phyloP scores from a whole-genome alignment of 2,797 vertebrate species.

The Gadopsis marmoratus region DNA sequence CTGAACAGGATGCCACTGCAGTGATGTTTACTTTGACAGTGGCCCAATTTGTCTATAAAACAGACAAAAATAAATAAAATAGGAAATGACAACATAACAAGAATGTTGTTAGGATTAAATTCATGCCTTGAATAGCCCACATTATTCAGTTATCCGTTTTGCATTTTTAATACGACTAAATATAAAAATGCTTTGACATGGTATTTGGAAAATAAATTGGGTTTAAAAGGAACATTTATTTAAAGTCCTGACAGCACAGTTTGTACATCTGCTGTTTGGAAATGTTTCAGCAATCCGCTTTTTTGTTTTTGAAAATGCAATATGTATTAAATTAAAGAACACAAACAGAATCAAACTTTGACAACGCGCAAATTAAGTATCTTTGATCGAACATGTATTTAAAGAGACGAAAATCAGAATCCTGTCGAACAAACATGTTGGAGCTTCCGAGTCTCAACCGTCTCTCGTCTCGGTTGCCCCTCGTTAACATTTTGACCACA shows the following conservation, averaged over 20 bases:
- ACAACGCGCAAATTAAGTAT: conserved; percentile 8
- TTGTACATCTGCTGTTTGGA: conserved; percentile 40
- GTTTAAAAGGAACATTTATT: conserved; percentile 40
- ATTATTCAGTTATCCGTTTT: not conserved
- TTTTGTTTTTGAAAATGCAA: not conserved
- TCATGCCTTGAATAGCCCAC: conserved; percentile 30
- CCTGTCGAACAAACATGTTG: not conserved
- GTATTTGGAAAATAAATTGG: conserved; percentile 40
- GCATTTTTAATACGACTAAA: conserved; percentile 10
- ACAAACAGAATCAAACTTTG: conserved; percentile 32
- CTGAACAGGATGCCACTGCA: not conserved
- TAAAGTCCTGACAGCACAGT: conserved; percentile 21
- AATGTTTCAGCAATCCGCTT: conserved; percentile 17
- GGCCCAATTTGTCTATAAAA: conserved; percentile 11
- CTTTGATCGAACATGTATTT: conserved; percentile 17
- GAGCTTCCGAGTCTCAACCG: not conserved
- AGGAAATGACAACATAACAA: not conserved
- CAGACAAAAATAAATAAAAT: not conserved
- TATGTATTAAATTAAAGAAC: conserved; percentile 25
- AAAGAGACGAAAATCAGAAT: conserved; percentile 10
- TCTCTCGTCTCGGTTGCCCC: conserved; percentile 23
- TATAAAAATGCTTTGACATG: conserved; percentile 9
- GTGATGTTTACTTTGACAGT: conserved; percentile 22
- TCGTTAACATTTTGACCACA: conserved; percentile 66
- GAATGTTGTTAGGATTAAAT: conserved; percentile 19